Evolutionary conservation across 1,140 invertebrate genomes (phyloP).

Genomic region (Campoletis sonorensis): DNA sequence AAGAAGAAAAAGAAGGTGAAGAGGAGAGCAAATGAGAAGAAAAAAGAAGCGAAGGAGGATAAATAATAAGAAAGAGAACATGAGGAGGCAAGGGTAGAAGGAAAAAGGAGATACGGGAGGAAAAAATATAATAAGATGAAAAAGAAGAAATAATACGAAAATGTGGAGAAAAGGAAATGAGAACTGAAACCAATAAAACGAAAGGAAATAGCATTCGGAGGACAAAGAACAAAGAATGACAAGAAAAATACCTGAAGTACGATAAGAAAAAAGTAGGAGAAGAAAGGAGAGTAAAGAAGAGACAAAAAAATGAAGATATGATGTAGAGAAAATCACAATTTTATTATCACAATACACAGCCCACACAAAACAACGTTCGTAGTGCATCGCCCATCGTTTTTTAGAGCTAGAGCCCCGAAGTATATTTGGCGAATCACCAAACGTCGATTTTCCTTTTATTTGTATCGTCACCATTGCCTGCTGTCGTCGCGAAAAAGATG

Average conservation of each 20-base stretch:
- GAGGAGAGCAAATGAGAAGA: neutral
- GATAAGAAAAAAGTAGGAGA: neutral
- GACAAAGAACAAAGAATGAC: neutral
- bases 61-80: neutral
- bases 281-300: neutral
- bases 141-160: neutral
- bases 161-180: too few relatives aligned
- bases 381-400: neutral
- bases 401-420: neutral
- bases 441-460: slow-evolving; percentile 4
- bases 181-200: too few relatives aligned
- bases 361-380: neutral
- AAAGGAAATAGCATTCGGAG: neutral
- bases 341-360: neutral
- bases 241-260: neutral
- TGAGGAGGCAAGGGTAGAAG: neutral
- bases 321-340: neutral
- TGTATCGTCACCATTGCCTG: neutral
- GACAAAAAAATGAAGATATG: neutral
- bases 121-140: neutral
- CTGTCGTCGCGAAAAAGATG: neutral
- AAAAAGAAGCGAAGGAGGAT: neutral
- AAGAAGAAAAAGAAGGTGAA: neutral
- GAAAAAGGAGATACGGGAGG: neutral
- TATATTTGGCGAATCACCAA: slow-evolving; percentile 9